phyloP scores from a whole-genome alignment of 1,140 invertebrate genomes.

The Halictus rubicundus region DNA sequence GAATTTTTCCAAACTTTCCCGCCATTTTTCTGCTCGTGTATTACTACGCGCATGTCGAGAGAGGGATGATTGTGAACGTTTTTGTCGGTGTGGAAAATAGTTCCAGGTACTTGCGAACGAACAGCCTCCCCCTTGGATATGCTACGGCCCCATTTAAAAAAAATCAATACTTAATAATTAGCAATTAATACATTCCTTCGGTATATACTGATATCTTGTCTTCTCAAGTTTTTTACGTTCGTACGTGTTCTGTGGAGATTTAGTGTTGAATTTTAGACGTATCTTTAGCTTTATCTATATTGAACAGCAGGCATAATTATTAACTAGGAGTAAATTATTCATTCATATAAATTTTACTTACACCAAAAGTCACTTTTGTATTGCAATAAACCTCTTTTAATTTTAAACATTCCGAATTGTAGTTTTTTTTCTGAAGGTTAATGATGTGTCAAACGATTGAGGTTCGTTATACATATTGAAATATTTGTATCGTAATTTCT shows the following conservation, averaged over 20 bases:
- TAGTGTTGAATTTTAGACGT: not conserved
- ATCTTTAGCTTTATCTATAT: no score
- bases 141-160: constrained; percentile 74
- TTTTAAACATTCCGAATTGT: not conserved
- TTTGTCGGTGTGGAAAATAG: constrained; percentile 67
- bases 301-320: not conserved
- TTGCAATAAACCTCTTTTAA: not conserved
- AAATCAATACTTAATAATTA: constrained; percentile 81
- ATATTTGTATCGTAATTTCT: no score
- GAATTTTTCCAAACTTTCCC: constrained; percentile 53
- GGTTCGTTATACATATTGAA: no score
- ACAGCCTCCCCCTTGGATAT: constrained; percentile 60
- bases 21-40: constrained; percentile 42
- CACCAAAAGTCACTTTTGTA: not conserved
- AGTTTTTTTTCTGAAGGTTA: not conserved
- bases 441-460: not conserved
- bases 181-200: constrained; percentile 73
- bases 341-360: not conserved
- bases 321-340: not conserved
- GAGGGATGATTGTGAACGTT: constrained; percentile 41
- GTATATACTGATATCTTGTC: constrained; percentile 19
- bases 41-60: constrained; percentile 46
- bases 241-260: not conserved
- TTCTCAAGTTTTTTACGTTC: constrained; percentile 14
- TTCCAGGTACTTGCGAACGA: constrained; percentile 65